phyloP scores from a whole-genome alignment of 92 coral and sea anemone species.

The Phymanthus crucifer region DNA sequence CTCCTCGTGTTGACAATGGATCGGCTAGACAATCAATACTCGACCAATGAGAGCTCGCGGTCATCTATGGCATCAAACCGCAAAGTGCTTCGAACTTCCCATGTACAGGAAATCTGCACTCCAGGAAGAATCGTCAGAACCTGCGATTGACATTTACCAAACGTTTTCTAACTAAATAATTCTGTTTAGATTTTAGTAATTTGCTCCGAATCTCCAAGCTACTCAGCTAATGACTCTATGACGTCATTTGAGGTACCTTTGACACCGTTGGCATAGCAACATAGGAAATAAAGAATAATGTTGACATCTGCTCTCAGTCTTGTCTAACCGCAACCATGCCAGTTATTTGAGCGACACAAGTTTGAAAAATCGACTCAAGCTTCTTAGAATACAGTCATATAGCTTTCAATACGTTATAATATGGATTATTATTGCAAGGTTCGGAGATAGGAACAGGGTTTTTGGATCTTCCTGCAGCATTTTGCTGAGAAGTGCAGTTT shows the following conservation, averaged over 20 bases:
- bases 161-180: not conserved
- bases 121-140: not conserved
- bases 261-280: constrained; percentile 33
- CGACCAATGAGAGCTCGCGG: constrained; percentile 11
- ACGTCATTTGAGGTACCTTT: constrained; percentile 25
- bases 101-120: not conserved
- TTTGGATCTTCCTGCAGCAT: not conserved
- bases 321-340: constrained; percentile 27
- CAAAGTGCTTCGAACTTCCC: constrained; percentile 3
- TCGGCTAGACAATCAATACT: constrained; percentile 13
- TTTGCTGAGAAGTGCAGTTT: constrained; percentile 30
- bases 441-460: not conserved
- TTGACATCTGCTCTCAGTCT: constrained; percentile 20
- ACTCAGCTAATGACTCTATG: constrained; percentile 16
- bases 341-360: not conserved
- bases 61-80: not conserved
- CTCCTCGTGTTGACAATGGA: constrained; percentile 10
- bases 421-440: not conserved
- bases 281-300: constrained; percentile 1
- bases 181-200: constrained; percentile 8
- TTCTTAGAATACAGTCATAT: not conserved
- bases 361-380: not conserved
- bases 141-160: not conserved
- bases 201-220: not conserved
- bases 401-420: not conserved